Evolutionary conservation across 2,888 invertebrate genomes (phyloP), one percentile per base, ranked within the genome.

Genomic region (Athetis lepigone): DNA sequence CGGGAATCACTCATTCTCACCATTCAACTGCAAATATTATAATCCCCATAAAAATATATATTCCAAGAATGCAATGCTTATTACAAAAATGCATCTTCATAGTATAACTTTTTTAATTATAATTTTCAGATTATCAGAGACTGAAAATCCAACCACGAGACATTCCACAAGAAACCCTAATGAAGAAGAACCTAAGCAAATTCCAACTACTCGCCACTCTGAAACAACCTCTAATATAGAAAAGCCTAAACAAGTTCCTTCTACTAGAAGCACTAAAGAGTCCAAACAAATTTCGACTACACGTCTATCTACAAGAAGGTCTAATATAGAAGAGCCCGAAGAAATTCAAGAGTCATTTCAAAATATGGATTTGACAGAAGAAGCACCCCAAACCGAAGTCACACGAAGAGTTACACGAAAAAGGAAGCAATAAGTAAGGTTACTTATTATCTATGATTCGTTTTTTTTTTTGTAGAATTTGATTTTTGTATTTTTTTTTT

Each of bases 341-440:
- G 36, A 18, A 23, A 18, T 63, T 67, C 43, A 63, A 68, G 43
- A 67, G 13, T 63, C 68, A 19, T 55, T 63, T 43, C 8, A 63
- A 43, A 45, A 23, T 8, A 37, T 63, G 13, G 37, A 37, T 9
- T 37, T 81, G 2, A 84, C 85, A 0, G 86, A 89, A 49, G 85
- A 89, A 0, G 76, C 11, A 11, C 2, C 11, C 2, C 85, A 85
- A 29, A 86, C 87, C 0, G 90, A 90, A 62, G 84, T 88, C n/a
- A 89, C 90, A 0, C 90, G 90, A 64, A 75, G 89, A 45, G 70
- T 85, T 11, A 82, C 84, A 0, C 87, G 87, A 45, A 92, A 93
- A 68, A 83, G 93, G 67, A 92, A 90, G 64, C 82, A 88, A n/a
- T 65, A 70, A 25, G 72, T 73, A 74, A 63, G 76, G 68, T 50